Conservation (phyloP, 2,888 invertebrate species). For the Xylophagus ater region DNA sequence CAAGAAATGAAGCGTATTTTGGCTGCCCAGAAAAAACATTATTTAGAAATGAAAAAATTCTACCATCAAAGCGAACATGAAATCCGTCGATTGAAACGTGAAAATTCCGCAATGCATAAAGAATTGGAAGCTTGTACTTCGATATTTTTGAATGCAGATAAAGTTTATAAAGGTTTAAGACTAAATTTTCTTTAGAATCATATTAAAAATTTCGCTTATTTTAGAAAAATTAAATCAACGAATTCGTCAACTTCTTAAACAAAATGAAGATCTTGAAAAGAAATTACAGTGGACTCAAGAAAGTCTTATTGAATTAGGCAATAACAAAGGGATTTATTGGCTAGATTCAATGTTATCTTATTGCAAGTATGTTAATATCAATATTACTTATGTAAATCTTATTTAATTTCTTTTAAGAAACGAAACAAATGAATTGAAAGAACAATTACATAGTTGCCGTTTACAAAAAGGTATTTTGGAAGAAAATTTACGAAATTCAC, state of each 20-base stretch:
- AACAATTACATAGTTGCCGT: conserved; percentile 30
- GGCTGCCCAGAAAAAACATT: conserved; percentile 48
- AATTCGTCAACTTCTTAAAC: conserved; percentile 26
- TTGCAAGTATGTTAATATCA: conserved; percentile 34
- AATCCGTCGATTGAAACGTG: conserved; percentile 34
- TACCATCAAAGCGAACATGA: conserved; percentile 33
- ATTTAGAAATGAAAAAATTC: conserved; percentile 39
- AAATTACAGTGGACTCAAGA: conserved; percentile 29
- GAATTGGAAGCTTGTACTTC: conserved; percentile 33
- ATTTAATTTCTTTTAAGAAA: conserved; percentile 27
- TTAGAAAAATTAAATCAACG: conserved; percentile 33
- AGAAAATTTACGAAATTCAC: conserved; percentile 29
- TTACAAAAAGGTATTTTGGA: conserved; percentile 33
- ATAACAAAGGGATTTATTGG: conserved; percentile 32
- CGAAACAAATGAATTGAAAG: conserved; percentile 35
- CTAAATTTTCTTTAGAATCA: conserved; percentile 1
- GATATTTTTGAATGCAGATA: conserved; percentile 35
- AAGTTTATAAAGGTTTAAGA: conserved; percentile 30
- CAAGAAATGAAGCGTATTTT: conserved; percentile 50
- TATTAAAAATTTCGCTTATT: conserved; percentile 8
- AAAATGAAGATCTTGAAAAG: conserved; percentile 30
- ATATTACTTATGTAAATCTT: conserved; percentile 6
- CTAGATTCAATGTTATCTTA: conserved; percentile 36
- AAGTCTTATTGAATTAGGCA: conserved; percentile 28
- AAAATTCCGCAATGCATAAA: conserved; percentile 35